Conservation (phyloP, 2,113 vertebrate genomes). For the Megaceryle torquata region DNA sequence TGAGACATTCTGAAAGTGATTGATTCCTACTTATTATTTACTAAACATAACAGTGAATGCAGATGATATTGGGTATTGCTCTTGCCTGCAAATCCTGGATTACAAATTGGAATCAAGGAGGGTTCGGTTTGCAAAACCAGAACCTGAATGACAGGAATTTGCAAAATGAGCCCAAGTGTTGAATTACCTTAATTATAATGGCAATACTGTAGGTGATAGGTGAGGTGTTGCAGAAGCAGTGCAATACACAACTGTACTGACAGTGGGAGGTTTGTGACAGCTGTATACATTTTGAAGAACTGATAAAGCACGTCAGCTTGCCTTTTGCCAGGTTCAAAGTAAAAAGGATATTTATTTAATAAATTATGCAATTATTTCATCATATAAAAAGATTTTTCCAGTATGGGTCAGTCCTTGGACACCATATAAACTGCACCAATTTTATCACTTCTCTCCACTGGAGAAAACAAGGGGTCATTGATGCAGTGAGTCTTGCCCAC, state of each 20-base stretch:
- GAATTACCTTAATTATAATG: neutral
- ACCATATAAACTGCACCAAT: neutral
- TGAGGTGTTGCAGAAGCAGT: neutral
- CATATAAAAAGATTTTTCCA: neutral
- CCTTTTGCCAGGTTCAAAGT: neutral
- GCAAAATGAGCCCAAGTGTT: neutral
- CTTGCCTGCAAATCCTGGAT: neutral
- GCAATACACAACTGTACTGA: neutral
- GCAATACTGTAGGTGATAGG: neutral
- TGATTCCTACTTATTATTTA: neutral
- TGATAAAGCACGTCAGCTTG: neutral
- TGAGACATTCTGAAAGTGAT: neutral
- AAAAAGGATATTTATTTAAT: neutral
- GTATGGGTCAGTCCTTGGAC: neutral
- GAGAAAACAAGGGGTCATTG: neutral
- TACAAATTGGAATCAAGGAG: neutral
- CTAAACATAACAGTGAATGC: neutral
- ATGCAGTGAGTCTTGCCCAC: neutral
- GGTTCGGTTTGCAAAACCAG: neutral
- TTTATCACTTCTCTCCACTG: neutral
- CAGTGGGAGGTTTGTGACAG: neutral
- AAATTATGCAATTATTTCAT: neutral
- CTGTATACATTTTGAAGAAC: neutral
- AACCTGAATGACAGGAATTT: slow-evolving; percentile 12
- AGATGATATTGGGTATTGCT: neutral